Evolutionary conservation across 2,888 invertebrate species (phyloP), one percentile per base, ranked within the genome.

Genomic region (Lycophotia porphyrea): DNA sequence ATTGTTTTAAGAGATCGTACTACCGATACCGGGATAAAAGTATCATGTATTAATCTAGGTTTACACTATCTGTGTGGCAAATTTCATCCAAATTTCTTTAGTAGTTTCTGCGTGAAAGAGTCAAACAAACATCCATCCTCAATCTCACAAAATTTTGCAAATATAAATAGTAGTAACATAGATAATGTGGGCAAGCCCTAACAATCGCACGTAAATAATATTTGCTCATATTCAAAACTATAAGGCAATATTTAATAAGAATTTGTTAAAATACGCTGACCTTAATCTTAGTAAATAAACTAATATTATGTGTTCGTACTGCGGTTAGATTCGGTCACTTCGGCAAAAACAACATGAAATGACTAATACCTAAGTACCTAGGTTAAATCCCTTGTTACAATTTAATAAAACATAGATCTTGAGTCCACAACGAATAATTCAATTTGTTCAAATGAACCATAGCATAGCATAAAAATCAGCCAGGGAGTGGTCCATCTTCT

Each of bases 261-360:
- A 24, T 3, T 27, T 34, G 24, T 47, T 27, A 24, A 13, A 47
- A 42, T 60, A 78, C 18, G 9, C 24, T 83, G 52, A 70, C 65
- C 65, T 78, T 78, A 49, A 49, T 42, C 15, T 58, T 21, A 21
- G 39, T 64, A 78, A 65, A 79, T 42, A 42, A 42, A 42, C 42
- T 42, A 42, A 60, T 34, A 69, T 47, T 21, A 36, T 13, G 21
- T n/a, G 0, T 70, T 42, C 2, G 24, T 42, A 27, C 0, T 44
- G 27, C 27, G 65, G 63, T 76, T 61, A 18, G 36, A 44, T 24
- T 44, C 31, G 24, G 39, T 66, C 24, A 52, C 7, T 34, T 21
- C 2, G 5, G 7, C 4, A 67, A 78, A 78, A 79, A 34, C 21
- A 42, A 27, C 24, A 15, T 39, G 8, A 31, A 24, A 58, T 68